Evolutionary conservation across 2,113 vertebrate genomes (phyloP).

Genomic region (Entelurus aequoreus): DNA sequence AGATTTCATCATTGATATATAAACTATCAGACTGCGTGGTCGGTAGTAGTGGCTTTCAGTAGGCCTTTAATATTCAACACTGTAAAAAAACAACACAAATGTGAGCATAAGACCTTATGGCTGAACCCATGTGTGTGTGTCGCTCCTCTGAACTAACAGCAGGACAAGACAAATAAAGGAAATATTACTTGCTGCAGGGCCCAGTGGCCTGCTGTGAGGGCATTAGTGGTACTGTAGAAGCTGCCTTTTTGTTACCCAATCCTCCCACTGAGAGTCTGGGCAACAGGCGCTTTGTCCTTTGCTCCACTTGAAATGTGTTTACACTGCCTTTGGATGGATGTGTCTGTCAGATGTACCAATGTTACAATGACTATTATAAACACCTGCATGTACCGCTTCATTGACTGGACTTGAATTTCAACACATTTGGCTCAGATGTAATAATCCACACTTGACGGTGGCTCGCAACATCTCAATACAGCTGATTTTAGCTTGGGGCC

Average conservation of each 20-base stretch:
- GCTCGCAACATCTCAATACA: no score
- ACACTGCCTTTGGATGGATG: not conserved
- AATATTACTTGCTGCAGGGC: conserved; percentile 53
- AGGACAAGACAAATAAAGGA: conserved; percentile 50
- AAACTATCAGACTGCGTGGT: no score
- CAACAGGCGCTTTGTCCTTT: conserved; percentile 16
- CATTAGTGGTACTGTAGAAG: conserved; percentile 44
- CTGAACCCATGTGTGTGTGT: conserved; percentile 36
- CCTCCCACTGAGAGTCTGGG: conserved; percentile 27
- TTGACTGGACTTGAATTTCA: not conserved
- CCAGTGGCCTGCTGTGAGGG: conserved; percentile 47
- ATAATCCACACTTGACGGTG: no score
- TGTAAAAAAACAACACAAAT: not conserved
- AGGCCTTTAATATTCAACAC: conserved; percentile 40
- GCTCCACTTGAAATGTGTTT: conserved; percentile 12
- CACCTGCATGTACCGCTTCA: not conserved
- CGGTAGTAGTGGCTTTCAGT: no score
- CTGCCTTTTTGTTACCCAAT: conserved; percentile 43
- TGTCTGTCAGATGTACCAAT: not conserved
- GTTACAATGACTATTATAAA: not conserved
- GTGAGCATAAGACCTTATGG: conserved; percentile 14
- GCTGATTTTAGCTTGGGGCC: no score
- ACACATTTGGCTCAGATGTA: not conserved
- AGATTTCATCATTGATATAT: no score
- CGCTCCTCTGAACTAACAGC: not conserved